Conservation (phyloP, 2,888 invertebrate genomes). For the Mesoligia furuncula region DNA sequence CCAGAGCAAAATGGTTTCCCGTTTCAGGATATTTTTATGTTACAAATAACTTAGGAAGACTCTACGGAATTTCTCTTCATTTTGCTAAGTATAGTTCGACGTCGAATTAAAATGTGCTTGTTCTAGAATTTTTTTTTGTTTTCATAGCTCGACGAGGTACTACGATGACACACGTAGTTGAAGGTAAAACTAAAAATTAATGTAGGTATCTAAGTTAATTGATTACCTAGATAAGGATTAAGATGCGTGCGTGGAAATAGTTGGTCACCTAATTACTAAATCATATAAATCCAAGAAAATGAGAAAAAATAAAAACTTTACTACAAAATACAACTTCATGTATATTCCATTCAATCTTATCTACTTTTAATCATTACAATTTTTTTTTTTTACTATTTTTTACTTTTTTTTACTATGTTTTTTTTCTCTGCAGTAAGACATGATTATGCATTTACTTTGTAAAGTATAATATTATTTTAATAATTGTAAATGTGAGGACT, state of each 20-base stretch:
- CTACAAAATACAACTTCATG: not conserved
- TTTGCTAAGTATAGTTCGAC: constrained; percentile 14
- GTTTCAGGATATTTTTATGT: constrained; percentile 35
- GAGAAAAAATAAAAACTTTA: not conserved
- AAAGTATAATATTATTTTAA: too few species aligned
- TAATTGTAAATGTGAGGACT: too few species aligned
- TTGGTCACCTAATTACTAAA: not conserved
- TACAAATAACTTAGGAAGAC: constrained; percentile 25
- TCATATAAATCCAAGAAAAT: not conserved
- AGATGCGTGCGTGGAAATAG: not conserved
- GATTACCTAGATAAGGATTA: constrained; percentile 5
- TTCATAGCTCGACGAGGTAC: not conserved
- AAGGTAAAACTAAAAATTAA: constrained; percentile 29
- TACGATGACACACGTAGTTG: not conserved
- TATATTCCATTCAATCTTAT: not conserved
- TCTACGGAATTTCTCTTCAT: constrained; percentile 16
- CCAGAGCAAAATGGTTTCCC: constrained; percentile 31
- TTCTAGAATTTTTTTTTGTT: constrained; percentile 21
- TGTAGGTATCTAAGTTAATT: not conserved
- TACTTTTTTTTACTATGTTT: too few species aligned
- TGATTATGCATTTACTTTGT: too few species aligned
- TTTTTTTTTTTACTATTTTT: too few species aligned
- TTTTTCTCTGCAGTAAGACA: too few species aligned
- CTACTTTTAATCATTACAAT: too few species aligned
- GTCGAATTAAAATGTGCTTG: constrained; percentile 25